Evolutionary conservation across 2,113 vertebrate species (phyloP).

Genomic region (Eolophus roseicapilla): DNA sequence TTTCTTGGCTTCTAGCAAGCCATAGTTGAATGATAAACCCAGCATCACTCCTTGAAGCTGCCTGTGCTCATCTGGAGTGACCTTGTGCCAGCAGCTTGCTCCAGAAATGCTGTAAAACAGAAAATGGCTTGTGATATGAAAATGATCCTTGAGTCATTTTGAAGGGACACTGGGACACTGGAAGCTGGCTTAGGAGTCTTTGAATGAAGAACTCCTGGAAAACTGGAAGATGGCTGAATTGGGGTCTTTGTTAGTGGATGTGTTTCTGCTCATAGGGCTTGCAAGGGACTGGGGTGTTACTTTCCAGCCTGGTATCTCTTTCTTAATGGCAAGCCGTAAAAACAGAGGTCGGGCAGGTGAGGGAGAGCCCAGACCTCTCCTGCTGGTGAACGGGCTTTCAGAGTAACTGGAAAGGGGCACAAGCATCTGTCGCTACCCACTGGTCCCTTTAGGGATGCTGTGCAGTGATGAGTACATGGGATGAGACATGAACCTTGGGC

Average conservation of each 20-base stretch:
- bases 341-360: not conserved
- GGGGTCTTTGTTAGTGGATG: not conserved
- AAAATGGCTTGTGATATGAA: not conserved
- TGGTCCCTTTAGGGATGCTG: not conserved
- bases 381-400: not conserved
- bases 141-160: not conserved
- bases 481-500: not conserved
- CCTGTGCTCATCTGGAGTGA: not conserved
- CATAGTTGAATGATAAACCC: not conserved
- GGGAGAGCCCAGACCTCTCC: no score
- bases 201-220: not conserved
- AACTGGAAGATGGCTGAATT: not conserved
- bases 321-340: not conserved
- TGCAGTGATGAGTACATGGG: not conserved
- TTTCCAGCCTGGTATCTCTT: not conserved
- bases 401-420: not conserved
- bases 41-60: not conserved
- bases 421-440: not conserved
- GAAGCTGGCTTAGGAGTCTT: not conserved
- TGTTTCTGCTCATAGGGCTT: not conserved
- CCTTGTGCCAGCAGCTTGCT: not conserved
- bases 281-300: not conserved
- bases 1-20: not conserved
- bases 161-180: not conserved
- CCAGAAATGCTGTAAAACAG: not conserved